phyloP scores from a whole-genome alignment of 2,797 vertebrate genomes.

The Meda fulgida region DNA sequence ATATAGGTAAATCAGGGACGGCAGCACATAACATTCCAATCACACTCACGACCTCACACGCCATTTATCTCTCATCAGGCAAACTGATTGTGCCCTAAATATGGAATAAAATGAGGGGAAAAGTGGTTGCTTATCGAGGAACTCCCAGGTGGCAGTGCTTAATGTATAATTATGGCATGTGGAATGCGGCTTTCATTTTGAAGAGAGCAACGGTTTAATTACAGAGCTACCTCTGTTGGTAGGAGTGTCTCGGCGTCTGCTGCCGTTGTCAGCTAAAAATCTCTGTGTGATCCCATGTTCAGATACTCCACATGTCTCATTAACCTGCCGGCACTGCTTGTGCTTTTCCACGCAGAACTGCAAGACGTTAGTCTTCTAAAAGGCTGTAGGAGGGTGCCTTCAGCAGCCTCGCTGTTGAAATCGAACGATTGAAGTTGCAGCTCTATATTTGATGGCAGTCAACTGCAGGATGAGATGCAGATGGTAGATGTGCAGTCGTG shows the following conservation, averaged over 20 bases:
- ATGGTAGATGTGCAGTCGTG: constrained; percentile 23
- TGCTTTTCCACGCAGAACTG: constrained; percentile 26
- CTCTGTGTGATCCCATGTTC: constrained; percentile 52
- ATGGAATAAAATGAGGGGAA: constrained; percentile 43
- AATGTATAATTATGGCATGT: constrained; percentile 59
- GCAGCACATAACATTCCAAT: constrained; percentile 50
- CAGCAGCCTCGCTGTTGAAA: not conserved
- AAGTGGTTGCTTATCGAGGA: constrained; percentile 51
- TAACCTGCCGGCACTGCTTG: constrained; percentile 27
- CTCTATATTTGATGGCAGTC: constrained; percentile 21
- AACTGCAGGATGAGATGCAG: constrained; percentile 20
- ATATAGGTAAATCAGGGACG: constrained; percentile 55
- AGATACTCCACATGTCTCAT: constrained; percentile 36
- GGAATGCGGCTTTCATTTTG: constrained; percentile 56
- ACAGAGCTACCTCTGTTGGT: constrained; percentile 58
- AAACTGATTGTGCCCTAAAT: constrained; percentile 61
- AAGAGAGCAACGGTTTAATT: constrained; percentile 62
- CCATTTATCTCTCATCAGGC: constrained; percentile 62
- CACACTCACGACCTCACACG: constrained; percentile 45
- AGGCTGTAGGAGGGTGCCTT: constrained; percentile 24
- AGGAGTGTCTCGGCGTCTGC: constrained; percentile 45
- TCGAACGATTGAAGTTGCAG: constrained; percentile 6
- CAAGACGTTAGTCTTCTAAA: constrained; percentile 39
- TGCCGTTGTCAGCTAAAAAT: constrained; percentile 54
- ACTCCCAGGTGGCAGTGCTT: constrained; percentile 61